Conservation (phyloP, 2,888 invertebrate genomes). For the Ectobius pallidus region DNA sequence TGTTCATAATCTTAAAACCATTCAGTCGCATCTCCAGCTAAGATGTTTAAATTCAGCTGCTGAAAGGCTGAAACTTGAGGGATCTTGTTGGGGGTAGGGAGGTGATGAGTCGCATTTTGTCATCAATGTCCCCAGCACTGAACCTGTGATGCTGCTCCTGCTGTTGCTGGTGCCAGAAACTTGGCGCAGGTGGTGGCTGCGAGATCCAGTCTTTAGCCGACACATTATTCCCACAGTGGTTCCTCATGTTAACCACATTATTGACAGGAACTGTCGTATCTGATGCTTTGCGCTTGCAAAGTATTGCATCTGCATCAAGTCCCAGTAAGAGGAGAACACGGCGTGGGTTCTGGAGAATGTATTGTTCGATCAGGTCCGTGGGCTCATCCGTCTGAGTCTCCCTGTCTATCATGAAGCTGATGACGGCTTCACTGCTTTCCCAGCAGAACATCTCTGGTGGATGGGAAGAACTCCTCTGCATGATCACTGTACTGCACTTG, state of each 20-base stretch:
- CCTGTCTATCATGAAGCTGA: constrained; percentile 47
- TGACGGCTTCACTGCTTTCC: constrained; percentile 60
- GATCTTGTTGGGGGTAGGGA: constrained; percentile 69
- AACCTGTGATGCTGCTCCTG: constrained; percentile 56
- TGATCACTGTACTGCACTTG: constrained; percentile 58
- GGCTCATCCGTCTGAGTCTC: constrained; percentile 69
- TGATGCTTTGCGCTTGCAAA: constrained; percentile 43
- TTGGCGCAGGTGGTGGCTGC: constrained; percentile 46
- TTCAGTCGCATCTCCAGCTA: too few relatives aligned
- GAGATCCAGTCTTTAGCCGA: constrained; percentile 49
- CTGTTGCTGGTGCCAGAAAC: constrained; percentile 47
- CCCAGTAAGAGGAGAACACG: constrained; percentile 75
- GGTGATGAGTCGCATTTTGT: constrained; percentile 56
- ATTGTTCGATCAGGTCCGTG: constrained; percentile 65
- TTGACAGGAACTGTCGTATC: neutral
- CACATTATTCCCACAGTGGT: constrained; percentile 52
- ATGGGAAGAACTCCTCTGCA: constrained; percentile 82
- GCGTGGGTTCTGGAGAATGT: constrained; percentile 74
- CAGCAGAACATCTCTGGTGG: constrained; percentile 85
- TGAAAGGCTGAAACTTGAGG: constrained; percentile 61
- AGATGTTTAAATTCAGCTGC: constrained; percentile 45
- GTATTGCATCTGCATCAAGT: constrained; percentile 63
- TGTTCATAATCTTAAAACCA: too few relatives aligned
- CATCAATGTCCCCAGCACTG: constrained; percentile 72
- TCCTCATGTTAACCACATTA: constrained; percentile 38